phyloP scores from a whole-genome alignment of 2,113 vertebrate genomes.

The Thomomys bottae region DNA sequence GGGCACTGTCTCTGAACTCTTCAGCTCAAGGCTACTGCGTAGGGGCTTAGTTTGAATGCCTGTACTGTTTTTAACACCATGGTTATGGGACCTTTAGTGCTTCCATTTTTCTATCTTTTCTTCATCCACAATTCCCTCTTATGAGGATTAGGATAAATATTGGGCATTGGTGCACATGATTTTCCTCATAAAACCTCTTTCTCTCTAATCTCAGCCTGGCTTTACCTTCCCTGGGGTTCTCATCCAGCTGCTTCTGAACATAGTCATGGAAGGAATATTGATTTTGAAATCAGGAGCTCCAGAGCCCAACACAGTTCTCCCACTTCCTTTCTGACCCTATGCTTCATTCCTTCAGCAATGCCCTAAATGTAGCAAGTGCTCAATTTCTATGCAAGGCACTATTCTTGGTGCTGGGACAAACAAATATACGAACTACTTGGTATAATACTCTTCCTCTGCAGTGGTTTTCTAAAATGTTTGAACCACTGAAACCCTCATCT shows the following conservation, averaged over 20 bases:
- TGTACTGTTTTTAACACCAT: too few relatives aligned
- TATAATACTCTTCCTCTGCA: not conserved
- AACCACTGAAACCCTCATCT: constrained; percentile 9
- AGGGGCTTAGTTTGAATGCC: too few relatives aligned
- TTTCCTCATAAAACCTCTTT: not conserved
- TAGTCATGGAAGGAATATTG: not conserved
- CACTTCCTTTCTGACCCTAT: not conserved
- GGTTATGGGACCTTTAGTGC: not conserved
- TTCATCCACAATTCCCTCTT: too few relatives aligned
- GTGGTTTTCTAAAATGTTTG: constrained; percentile 17
- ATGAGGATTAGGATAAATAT: not conserved
- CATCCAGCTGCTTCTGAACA: not conserved
- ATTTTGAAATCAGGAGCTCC: not conserved
- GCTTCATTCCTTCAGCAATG: not conserved
- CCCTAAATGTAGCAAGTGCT: not conserved
- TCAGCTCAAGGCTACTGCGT: too few relatives aligned
- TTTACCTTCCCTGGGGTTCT: not conserved
- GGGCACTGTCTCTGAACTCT: too few relatives aligned
- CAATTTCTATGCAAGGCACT: not conserved
- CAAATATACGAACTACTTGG: not conserved
- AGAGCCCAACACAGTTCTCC: not conserved
- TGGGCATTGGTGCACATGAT: not conserved
- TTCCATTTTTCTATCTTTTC: not conserved
- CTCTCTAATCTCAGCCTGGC: not conserved
- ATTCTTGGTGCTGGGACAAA: constrained; percentile 3